phyloP scores from a whole-genome alignment of 2,888 invertebrate genomes.

The Ennomos erosarius region DNA sequence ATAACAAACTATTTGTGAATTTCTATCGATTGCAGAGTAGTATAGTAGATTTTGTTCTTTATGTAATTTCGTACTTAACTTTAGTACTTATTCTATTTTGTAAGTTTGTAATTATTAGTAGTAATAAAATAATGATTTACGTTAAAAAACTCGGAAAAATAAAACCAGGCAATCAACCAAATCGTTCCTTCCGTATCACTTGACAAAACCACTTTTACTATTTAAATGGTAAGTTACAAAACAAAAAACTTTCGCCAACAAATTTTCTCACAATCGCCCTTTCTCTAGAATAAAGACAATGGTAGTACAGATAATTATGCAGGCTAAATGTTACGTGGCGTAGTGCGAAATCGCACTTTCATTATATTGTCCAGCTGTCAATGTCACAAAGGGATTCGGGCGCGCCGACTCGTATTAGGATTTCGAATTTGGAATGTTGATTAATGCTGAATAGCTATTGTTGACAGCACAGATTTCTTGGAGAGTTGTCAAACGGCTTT shows the following conservation, averaged over 20 bases:
- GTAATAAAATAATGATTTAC: too few species aligned
- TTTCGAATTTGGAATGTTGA: constrained; percentile 32
- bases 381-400: constrained; percentile 30
- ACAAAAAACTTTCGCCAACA: constrained; percentile 62
- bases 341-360: constrained; percentile 32
- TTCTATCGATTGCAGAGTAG: too few species aligned
- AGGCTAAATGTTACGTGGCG: constrained; percentile 63
- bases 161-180: constrained; percentile 12
- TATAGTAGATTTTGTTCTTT: too few species aligned
- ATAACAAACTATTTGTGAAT: too few species aligned
- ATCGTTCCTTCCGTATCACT: constrained; percentile 9
- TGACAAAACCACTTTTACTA: constrained; percentile 29
- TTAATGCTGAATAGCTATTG: constrained; percentile 31
- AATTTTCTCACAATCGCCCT: constrained; percentile 63
- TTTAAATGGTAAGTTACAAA: constrained; percentile 31
- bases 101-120: too few species aligned
- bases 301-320: constrained; percentile 66
- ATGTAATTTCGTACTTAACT: too few species aligned
- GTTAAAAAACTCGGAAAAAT: neutral
- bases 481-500: constrained; percentile 27
- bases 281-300: constrained; percentile 72
- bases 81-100: too few species aligned
- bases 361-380: constrained; percentile 31
- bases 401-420: constrained; percentile 26
- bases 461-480: constrained; percentile 24